Base-by-base conservation (phyloP, 2,888 invertebrate genomes). In the Ypsolopha scabrella region DNA sequence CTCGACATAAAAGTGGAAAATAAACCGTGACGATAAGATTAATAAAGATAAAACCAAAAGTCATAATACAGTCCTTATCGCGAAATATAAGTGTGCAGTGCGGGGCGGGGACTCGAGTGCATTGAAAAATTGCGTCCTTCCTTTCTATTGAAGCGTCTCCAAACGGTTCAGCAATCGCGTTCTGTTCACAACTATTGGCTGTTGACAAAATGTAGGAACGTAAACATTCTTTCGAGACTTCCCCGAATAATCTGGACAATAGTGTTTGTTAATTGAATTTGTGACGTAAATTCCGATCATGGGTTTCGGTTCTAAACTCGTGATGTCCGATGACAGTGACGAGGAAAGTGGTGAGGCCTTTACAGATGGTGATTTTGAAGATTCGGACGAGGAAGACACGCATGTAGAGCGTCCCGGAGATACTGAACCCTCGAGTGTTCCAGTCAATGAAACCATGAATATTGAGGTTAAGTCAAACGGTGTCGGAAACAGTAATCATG, bases 311-410 rank as follows among this genome's bases (percentile, higher is more conserved):
- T 68, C 74, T 37, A 72, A 76, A 61, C 65, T 70, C 55, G 76
- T 72, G 48, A 79, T 78, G 50, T 75, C 81, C 53, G 79, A 75
- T 56, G 78, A 77, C 60, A 83, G 76, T 54, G 83, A 82, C 51
- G 82, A 78, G 46, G 82, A 81, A 58, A 80, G 76, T 55, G 85
- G 82, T 9, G 82, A 78, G 9, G 80, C 75, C 43, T 87, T 87
- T 62, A 83, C 85, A 33, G 86, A 87, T 52, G 87, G 72, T 9
- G 86, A 87, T 60, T 83, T 85, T 53, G 81, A 69, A 9, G 83
- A 81, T 57, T 74, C 80, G 6, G 87, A 80, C 41, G 83, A 80
- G 41, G 83, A 80, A 41, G 82, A 79, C 51, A 64, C 70, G 6
- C 53, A 74, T 10, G 60, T 72, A 7, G 72, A 76, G 57, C 58